phyloP scores from a whole-genome alignment of 2,797 vertebrate genomes.

The Sitta carolinensis region DNA sequence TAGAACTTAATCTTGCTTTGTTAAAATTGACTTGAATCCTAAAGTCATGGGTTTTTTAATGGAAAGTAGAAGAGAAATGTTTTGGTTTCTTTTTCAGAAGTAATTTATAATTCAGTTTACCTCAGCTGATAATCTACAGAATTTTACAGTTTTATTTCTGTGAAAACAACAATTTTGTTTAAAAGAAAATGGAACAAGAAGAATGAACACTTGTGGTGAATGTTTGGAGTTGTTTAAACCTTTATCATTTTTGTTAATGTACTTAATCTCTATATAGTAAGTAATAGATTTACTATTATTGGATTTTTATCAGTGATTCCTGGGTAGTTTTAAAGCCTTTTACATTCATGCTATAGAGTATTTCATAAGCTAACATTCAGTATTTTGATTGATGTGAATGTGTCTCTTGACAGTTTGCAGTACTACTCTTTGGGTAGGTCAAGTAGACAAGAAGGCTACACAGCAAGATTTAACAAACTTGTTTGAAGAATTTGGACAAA shows the following conservation, averaged over 20 bases:
- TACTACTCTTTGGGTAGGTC: slow-evolving; percentile 99
- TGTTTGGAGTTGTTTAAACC: neutral
- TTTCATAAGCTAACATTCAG: neutral
- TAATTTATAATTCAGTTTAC: neutral
- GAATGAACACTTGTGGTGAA: neutral
- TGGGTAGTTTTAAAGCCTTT: neutral
- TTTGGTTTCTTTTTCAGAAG: neutral
- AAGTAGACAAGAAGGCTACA: slow-evolving; percentile 98
- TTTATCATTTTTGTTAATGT: neutral
- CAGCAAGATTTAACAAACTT: slow-evolving; percentile 98
- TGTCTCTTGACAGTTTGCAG: slow-evolving; percentile 87
- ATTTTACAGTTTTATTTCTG: neutral
- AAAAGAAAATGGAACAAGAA: neutral
- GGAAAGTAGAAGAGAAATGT: neutral
- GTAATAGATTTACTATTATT: neutral
- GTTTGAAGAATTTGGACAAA: slow-evolving; percentile 98
- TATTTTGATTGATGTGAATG: neutral
- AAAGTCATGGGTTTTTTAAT: neutral
- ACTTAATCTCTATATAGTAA: neutral
- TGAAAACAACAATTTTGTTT: neutral
- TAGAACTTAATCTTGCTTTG: neutral
- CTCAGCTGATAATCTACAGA: neutral
- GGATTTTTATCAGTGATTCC: neutral
- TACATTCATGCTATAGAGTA: neutral
- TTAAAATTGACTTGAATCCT: neutral